A percentile compares a stretch with the other conserved stretches of the same genome.
phyloP scores from a whole-genome alignment of 2,888 invertebrate genomes.

The Hemithea aestivaria region DNA sequence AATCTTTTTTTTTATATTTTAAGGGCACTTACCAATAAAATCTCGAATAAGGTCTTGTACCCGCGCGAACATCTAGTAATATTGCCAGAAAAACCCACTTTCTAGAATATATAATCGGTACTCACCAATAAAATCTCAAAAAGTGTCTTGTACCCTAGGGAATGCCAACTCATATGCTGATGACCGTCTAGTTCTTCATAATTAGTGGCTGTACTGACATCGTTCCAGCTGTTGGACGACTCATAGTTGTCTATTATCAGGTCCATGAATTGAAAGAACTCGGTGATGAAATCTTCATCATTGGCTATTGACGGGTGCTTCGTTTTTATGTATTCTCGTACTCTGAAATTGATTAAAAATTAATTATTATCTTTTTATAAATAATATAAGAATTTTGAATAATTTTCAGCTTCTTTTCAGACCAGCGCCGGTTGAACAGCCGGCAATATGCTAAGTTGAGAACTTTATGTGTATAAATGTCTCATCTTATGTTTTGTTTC shows the following conservation, averaged over 20 bases:
- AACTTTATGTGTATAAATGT: too few relatives aligned
- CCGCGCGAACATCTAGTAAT: conserved; percentile 33
- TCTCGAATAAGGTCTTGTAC: conserved; percentile 30
- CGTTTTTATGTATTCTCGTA: conserved; percentile 35
- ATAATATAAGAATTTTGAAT: too few relatives aligned
- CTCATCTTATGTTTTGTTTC: too few relatives aligned
- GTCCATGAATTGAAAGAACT: conserved; percentile 42
- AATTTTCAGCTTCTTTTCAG: too few relatives aligned
- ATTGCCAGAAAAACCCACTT: too few relatives aligned
- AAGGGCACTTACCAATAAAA: conserved; percentile 14
- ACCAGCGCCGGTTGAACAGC: too few relatives aligned
- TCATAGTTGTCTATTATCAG: conserved; percentile 43
- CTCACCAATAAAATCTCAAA: conserved; percentile 46
- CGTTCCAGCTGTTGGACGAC: conserved; percentile 49
- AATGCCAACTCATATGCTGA: conserved; percentile 50
- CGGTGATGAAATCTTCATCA: conserved; percentile 39
- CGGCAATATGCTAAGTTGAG: too few relatives aligned
- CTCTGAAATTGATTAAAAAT: conserved; percentile 28
- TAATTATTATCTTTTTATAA: too few relatives aligned
- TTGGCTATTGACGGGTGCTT: conserved; percentile 33
- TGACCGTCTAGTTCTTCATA: conserved; percentile 42
- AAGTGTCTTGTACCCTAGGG: conserved; percentile 46
- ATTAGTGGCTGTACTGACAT: conserved; percentile 37
- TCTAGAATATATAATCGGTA: neutral
- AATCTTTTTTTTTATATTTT: neutral